Base-by-base conservation (phyloP, 2,888 invertebrate genomes). In the Azorinus chamasolen region DNA sequence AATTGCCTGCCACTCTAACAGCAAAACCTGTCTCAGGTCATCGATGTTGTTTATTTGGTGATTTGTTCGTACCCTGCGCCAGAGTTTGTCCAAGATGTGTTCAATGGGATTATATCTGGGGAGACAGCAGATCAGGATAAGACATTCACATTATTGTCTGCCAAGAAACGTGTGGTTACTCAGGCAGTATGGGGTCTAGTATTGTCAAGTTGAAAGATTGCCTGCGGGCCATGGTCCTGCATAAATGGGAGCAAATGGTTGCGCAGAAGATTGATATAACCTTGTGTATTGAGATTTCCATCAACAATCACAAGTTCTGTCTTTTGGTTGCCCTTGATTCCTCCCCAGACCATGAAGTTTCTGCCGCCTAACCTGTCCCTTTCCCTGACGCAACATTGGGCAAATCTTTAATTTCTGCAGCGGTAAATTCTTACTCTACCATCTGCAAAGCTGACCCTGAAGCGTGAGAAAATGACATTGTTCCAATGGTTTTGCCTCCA, bases 71-170 rank as follows among this genome's bases (percentile, higher is more conserved):
- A 24, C 25, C 45, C 59, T 46, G 25, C 27, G 27, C 61, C 25
- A 24, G 18, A 18, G 27, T 64, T 22, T 51, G 6, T 24, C 53
- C n/a, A 4, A 43, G 41, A 12, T 25, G 43, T 63, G 43, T 16
- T 16, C 43, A 24, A 25, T 39, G 5, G 18, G 57, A 41, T 37
- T 37, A 12, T 18, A 6, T 22, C 41, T 41, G 5, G 63, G 53
- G 64, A 54, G 12, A 64, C 8, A 3, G 64, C 64, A 20, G 64
- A 45, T 54, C 64, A 65, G 20, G 54, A 45, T 45, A 57, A 65
- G 24, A 46, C 55, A 20, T 46, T 55, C 37, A 65, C 55, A 25
- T 32, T 16, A 27, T 55, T 65, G 25, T 20, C 18, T 18, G 39
- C 48, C 53, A 55, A 53, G 32, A 32, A 39, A 3, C 16, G 55